Percentiles rank a stretch among this genome's conserved stretches.
These are phyloP conservation scores for Charanyca ferruginea DNA, from an alignment of 2,888 invertebrate species.

Conservation along the genomic window DNA sequence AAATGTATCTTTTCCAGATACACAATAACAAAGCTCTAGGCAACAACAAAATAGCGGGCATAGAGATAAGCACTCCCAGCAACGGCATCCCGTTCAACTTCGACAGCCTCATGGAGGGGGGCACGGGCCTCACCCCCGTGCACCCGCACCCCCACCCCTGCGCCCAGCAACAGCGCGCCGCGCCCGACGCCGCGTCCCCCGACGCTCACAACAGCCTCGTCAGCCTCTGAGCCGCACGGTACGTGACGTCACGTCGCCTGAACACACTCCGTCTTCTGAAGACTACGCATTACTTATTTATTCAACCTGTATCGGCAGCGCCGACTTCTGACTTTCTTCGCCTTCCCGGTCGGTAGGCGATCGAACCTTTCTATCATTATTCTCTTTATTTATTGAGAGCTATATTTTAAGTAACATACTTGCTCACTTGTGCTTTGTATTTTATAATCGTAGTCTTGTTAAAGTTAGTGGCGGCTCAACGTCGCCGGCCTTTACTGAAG, in stretches of 20 bases:
- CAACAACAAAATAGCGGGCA: conserved; percentile 93
- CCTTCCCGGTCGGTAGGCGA: conserved; percentile 60
- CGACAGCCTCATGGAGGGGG: conserved; percentile 98
- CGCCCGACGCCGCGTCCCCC: conserved; percentile 94
- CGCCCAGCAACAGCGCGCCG: conserved; percentile 94
- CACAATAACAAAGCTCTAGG: conserved; percentile 86
- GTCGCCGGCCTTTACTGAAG: conserved; percentile 78
- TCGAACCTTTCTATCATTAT: conserved; percentile 59
- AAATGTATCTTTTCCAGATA: conserved; percentile 75
- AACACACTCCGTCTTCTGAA: conserved; percentile 74
- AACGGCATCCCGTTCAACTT: conserved; percentile 97
- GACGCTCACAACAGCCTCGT: conserved; percentile 95
- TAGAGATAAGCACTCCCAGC: conserved; percentile 97
- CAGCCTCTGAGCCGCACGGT: conserved; percentile 93
- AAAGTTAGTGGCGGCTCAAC: conserved; percentile 67
- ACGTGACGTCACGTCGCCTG: conserved; percentile 62
- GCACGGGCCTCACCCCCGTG: conserved; percentile 97
- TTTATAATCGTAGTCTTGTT: conserved; percentile 77
- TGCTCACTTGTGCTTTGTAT: conserved; percentile 89
- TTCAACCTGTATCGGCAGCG: conserved; percentile 52
- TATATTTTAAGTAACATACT: conserved; percentile 77
- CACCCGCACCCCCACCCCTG: conserved; percentile 93
- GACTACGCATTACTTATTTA: conserved; percentile 61
- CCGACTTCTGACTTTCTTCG: conserved; percentile 51
- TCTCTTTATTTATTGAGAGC: conserved; percentile 77